phyloP scores from a whole-genome alignment of 2,888 invertebrate genomes.

The Oscheius sp. region DNA sequence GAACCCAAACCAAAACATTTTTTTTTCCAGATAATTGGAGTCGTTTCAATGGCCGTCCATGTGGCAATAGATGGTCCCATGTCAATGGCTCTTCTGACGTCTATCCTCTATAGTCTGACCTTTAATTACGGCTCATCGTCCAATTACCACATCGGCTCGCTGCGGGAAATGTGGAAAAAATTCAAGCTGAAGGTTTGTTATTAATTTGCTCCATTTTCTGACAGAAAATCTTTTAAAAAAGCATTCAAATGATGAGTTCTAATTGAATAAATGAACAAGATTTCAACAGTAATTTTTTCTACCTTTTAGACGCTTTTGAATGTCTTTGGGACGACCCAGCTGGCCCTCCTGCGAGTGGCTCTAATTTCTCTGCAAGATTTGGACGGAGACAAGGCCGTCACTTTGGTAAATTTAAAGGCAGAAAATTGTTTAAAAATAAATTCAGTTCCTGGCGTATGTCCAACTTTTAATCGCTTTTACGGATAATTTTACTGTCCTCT shows the following conservation, averaged over 20 bases:
- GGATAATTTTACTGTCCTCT: conserved; percentile 27
- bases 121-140: conserved; percentile 29
- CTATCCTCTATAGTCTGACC: conserved; percentile 20
- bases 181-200: conserved; percentile 21
- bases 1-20: neutral
- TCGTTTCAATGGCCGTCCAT: conserved; percentile 10
- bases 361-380: conserved; percentile 21
- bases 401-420: conserved; percentile 13
- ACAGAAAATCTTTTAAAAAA: neutral
- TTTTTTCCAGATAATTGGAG: conserved; percentile 22
- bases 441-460: conserved; percentile 28
- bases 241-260: no score
- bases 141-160: conserved; percentile 18
- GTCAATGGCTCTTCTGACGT: conserved; percentile 23
- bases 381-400: conserved; percentile 13
- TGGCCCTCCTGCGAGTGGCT: conserved; percentile 18
- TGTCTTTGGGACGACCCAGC: conserved; percentile 28
- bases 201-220: neutral
- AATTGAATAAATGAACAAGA: no score
- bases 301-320: conserved; percentile 25
- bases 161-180: conserved; percentile 25
- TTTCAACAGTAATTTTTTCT: neutral
- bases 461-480: conserved; percentile 26
- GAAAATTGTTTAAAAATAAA: neutral
- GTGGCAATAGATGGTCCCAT: conserved; percentile 6